Conservation (phyloP, 2,113 vertebrate genomes). For the Trogon surrucura region DNA sequence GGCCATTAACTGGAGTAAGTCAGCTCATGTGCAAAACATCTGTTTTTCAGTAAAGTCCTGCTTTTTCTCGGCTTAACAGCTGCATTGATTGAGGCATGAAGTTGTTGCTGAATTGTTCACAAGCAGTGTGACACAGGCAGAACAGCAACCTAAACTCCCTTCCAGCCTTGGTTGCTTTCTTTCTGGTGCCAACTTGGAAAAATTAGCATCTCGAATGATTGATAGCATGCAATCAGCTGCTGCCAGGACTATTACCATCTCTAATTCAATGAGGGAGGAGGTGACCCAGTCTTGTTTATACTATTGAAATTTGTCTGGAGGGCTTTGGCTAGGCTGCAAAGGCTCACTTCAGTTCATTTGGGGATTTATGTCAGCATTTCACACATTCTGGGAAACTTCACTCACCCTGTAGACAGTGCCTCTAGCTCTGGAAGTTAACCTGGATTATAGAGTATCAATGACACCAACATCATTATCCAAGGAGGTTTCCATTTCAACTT, state of each 20-base stretch:
- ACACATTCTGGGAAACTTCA: slow-evolving; percentile 23
- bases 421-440: background rate
- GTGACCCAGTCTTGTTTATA: slow-evolving; percentile 25
- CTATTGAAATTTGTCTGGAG: slow-evolving; percentile 12
- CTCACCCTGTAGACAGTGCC: background rate
- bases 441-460: background rate
- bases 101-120: slow-evolving; percentile 4
- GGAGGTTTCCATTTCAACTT: background rate
- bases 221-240: slow-evolving; percentile 39
- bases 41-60: slow-evolving; percentile 37
- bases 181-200: slow-evolving; percentile 12
- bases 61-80: slow-evolving; percentile 53
- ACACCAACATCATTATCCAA: background rate
- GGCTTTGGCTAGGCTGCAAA: background rate
- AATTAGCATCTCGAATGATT: slow-evolving; percentile 30
- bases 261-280: background rate
- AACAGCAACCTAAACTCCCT: background rate
- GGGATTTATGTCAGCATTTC: slow-evolving; percentile 45
- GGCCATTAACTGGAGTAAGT: slow-evolving; percentile 40
- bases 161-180: background rate
- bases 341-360: slow-evolving; percentile 5
- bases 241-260: slow-evolving; percentile 5
- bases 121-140: background rate
- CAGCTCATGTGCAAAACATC: slow-evolving; percentile 61
- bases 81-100: slow-evolving; percentile 37